Conservation (phyloP, 1,140 invertebrate genomes). For the Forficula auricularia region DNA sequence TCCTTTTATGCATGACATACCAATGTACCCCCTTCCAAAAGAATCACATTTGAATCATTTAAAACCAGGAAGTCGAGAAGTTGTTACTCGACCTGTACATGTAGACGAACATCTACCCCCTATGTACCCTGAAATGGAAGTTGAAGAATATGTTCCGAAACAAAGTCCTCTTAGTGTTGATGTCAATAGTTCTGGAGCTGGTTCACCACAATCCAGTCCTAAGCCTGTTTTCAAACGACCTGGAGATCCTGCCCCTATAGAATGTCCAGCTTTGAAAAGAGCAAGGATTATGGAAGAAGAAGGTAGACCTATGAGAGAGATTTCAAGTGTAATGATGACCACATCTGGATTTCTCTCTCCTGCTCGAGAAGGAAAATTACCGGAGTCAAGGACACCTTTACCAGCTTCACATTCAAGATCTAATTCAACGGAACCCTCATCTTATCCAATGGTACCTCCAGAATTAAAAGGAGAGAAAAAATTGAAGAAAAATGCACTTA, state of each 20-base stretch:
- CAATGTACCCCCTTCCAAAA: slow-evolving; percentile 58
- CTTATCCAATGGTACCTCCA: slow-evolving; percentile 32
- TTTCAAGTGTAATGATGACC: slow-evolving; percentile 89
- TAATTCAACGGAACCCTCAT: slow-evolving; percentile 36
- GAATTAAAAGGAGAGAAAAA: slow-evolving; percentile 24
- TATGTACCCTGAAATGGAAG: slow-evolving; percentile 62
- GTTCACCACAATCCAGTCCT: slow-evolving; percentile 20
- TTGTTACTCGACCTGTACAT: slow-evolving; percentile 74
- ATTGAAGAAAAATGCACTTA: slow-evolving; percentile 20
- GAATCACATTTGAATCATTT: slow-evolving; percentile 71
- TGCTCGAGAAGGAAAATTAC: slow-evolving; percentile 74
- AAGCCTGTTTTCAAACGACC: slow-evolving; percentile 30
- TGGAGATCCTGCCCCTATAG: slow-evolving; percentile 29
- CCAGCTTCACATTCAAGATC: slow-evolving; percentile 28
- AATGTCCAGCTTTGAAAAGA: slow-evolving; percentile 28
- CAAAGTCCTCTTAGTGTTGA: slow-evolving; percentile 13
- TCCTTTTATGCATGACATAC: slow-evolving; percentile 41
- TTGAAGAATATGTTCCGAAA: slow-evolving; percentile 13
- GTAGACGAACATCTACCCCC: slow-evolving; percentile 83
- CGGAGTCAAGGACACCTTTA: slow-evolving; percentile 65
- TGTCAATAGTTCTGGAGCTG: slow-evolving; percentile 13
- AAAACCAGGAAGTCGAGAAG: slow-evolving; percentile 81
- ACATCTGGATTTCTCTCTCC: slow-evolving; percentile 83
- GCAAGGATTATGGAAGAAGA: slow-evolving; percentile 42
- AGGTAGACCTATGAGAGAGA: slow-evolving; percentile 68